A percentile compares a stretch with the other conserved stretches of the same genome.
Evolutionary conservation across 2,113 vertebrate species (phyloP).

Genomic region (Cyprinodon brontotheroides): DNA sequence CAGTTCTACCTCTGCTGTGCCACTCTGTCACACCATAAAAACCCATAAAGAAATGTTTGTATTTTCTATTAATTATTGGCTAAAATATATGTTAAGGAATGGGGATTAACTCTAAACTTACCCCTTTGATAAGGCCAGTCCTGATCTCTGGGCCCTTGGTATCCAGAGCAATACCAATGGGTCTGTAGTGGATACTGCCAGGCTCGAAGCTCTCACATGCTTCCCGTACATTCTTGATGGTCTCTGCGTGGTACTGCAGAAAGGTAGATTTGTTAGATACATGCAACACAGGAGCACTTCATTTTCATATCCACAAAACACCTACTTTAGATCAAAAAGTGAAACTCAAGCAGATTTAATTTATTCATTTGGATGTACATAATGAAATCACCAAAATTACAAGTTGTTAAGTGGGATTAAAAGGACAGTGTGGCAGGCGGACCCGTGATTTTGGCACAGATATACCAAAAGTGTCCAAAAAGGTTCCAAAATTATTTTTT

Average conservation of each 20-base stretch:
- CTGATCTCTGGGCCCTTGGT: conserved; percentile 98
- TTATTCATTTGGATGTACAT: too few species aligned
- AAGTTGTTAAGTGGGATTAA: too few species aligned
- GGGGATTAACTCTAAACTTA: conserved; percentile 68
- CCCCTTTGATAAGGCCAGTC: conserved; percentile 96
- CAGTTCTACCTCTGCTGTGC: conserved; percentile 94
- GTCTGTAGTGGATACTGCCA: conserved; percentile 93
- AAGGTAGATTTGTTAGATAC: not conserved
- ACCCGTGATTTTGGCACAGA: too few species aligned
- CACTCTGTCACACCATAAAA: conserved; percentile 80
- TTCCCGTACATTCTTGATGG: conserved; percentile 93
- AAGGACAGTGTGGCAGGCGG: too few species aligned
- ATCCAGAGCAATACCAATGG: conserved; percentile 93
- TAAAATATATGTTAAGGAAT: not conserved
- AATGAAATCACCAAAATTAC: too few species aligned
- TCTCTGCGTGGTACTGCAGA: conserved; percentile 88
- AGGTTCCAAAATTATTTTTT: too few species aligned
- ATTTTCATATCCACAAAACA: not conserved
- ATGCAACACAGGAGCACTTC: not conserved
- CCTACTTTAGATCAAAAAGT: too few species aligned
- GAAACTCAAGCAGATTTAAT: too few species aligned
- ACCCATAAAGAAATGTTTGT: not conserved
- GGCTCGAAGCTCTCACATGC: conserved; percentile 93
- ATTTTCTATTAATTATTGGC: not conserved
- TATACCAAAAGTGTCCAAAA: too few species aligned